Evolutionary conservation across 2,797 vertebrate species (phyloP).

Genomic region (Toxotes lorentzi): DNA sequence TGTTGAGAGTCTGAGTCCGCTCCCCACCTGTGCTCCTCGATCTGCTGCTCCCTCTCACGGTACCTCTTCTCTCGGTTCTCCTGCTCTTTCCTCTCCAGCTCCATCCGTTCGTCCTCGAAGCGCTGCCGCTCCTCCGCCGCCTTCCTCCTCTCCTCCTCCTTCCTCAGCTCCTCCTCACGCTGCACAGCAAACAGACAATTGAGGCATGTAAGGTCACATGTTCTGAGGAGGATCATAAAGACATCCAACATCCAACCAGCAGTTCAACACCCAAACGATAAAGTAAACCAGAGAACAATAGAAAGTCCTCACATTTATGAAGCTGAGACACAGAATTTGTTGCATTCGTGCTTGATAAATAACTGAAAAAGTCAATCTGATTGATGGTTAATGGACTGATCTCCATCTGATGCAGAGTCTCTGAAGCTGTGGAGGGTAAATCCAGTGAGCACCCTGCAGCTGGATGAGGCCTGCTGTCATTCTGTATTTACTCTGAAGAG

Average conservation of each 20-base stretch:
- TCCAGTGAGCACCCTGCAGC: constrained; percentile 3
- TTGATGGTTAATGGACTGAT: not conserved
- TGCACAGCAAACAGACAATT: constrained; percentile 58
- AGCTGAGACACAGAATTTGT: no score
- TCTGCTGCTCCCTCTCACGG: constrained; percentile 87
- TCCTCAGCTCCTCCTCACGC: constrained; percentile 96
- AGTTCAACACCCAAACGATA: no score
- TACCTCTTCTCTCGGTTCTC: constrained; percentile 90
- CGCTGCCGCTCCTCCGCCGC: constrained; percentile 91
- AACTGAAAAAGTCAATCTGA: no score
- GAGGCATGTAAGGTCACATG: no score
- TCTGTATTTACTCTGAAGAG: constrained; percentile 19
- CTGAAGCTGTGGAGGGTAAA: constrained; percentile 28
- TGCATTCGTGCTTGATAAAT: no score
- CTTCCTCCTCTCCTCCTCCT: constrained; percentile 94
- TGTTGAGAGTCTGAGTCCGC: not conserved
- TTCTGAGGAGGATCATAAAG: no score
- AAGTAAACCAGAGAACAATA: no score
- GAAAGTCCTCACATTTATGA: no score
- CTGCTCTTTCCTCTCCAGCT: constrained; percentile 93
- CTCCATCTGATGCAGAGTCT: not conserved
- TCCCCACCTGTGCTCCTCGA: constrained; percentile 92
- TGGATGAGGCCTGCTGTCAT: not conserved
- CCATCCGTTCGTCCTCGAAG: constrained; percentile 96
- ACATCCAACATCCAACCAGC: no score